A percentile compares a stretch with the other conserved stretches of the same genome.
Evolutionary conservation across 2,113 vertebrate genomes (phyloP).

Genomic region (Percina caprodes): DNA sequence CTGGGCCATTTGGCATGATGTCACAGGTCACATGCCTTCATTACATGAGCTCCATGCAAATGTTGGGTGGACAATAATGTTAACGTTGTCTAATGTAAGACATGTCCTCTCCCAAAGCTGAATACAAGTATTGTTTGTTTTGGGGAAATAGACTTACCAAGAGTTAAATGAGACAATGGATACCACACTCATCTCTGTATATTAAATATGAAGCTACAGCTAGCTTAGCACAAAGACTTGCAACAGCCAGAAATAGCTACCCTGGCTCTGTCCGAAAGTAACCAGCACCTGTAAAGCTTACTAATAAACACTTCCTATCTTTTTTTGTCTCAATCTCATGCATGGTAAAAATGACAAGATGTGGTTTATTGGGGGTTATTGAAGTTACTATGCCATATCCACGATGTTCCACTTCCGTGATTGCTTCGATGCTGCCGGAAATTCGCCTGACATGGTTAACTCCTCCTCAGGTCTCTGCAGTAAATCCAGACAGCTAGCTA

Average conservation of each 20-base stretch:
- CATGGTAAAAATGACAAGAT: background rate
- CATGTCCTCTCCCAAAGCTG: background rate
- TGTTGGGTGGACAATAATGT: too few relatives aligned
- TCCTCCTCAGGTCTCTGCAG: too few relatives aligned
- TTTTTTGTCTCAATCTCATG: background rate
- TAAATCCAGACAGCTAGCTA: too few relatives aligned
- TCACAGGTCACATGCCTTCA: background rate
- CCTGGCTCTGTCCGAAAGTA: background rate
- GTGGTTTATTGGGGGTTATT: background rate
- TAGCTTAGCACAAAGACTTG: background rate
- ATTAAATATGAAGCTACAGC: background rate
- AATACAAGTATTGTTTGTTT: background rate
- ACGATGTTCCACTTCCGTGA: too few relatives aligned
- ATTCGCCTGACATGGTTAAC: too few relatives aligned
- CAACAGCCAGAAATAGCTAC: background rate
- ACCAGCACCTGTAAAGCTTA: background rate
- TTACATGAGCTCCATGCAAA: too few relatives aligned
- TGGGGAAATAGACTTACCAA: background rate
- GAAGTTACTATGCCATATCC: background rate
- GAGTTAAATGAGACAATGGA: too few relatives aligned
- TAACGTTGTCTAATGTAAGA: background rate
- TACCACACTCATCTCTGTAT: background rate
- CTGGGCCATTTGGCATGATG: background rate
- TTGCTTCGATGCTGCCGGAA: too few relatives aligned
- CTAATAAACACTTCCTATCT: too few relatives aligned